These are phyloP conservation scores for Coracias cyanogaster DNA, from an alignment of 2,797 vertebrate species.

Conservation along the genomic window DNA sequence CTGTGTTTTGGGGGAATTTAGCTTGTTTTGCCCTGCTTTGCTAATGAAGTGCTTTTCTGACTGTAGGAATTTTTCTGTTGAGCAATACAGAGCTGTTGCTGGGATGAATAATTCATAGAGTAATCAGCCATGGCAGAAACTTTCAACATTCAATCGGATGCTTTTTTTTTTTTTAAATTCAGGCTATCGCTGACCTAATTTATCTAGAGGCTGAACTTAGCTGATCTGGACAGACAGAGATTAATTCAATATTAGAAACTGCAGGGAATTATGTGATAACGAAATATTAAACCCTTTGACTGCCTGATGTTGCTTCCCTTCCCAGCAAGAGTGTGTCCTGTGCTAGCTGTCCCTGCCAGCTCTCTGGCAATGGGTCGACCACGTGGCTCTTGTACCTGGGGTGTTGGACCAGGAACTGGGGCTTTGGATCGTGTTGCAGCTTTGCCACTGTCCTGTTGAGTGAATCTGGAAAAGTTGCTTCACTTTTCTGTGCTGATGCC, in stretches of 20 bases:
- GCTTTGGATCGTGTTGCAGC: accelerated
- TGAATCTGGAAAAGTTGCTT: neutral
- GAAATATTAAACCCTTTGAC: slow-evolving; percentile 9
- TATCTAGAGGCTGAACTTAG: neutral
- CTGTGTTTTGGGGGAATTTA: neutral
- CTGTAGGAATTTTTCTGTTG: neutral
- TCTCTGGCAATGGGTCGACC: neutral
- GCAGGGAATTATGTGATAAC: neutral
- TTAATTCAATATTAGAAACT: neutral
- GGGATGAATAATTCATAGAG: slow-evolving; percentile 5
- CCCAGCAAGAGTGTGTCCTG: accelerated
- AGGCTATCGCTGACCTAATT: slow-evolving; percentile 1
- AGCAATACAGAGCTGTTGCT: neutral
- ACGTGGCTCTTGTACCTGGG: neutral
- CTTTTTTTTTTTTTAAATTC: neutral
- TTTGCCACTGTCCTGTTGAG: neutral
- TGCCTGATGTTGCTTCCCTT: neutral
- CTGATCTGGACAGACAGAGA: neutral
- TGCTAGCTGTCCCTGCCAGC: neutral
- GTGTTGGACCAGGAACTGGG: accelerated
- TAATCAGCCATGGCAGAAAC: neutral
- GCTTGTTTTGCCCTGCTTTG: neutral
- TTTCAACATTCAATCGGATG: neutral
- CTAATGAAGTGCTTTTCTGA: neutral
- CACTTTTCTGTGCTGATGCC: neutral